Percentiles rank a stretch among this genome's conserved stretches.
Evolutionary conservation across 2,888 invertebrate species (phyloP).

Genomic region (Plagodis dolabraria): DNA sequence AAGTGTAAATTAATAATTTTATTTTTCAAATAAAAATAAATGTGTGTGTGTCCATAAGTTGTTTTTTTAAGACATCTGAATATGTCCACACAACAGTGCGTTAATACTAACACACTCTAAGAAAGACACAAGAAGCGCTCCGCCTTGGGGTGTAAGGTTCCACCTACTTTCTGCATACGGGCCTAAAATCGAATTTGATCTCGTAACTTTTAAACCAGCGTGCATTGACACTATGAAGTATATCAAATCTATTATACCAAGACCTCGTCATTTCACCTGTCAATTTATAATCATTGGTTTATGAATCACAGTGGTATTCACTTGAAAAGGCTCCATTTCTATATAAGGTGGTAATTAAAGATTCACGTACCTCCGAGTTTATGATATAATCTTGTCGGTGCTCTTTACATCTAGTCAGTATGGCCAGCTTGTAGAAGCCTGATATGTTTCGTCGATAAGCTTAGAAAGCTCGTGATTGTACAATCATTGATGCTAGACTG

Average conservation of each 20-base stretch:
- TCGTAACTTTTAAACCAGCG: no score
- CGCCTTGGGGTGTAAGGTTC: no score
- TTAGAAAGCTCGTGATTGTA: constrained; percentile 20
- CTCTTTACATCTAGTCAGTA: constrained; percentile 17
- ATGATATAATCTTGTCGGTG: constrained; percentile 29
- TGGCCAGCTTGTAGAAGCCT: constrained; percentile 15
- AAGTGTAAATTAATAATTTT: no score
- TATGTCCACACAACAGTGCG: no score
- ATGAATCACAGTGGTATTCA: constrained; percentile 16
- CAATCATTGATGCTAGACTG: constrained; percentile 5
- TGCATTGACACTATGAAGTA: background rate
- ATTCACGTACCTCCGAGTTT: constrained; percentile 25
- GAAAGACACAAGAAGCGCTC: no score
- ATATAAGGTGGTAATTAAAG: constrained; percentile 25
- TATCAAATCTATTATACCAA: background rate
- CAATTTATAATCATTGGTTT: constrained; percentile 2
- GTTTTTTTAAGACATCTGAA: no score
- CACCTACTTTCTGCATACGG: no score
- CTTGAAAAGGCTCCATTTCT: constrained; percentile 8
- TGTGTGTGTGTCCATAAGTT: no score
- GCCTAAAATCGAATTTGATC: no score
- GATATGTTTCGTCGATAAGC: constrained; percentile 22
- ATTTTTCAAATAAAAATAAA: no score
- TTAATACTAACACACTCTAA: no score
- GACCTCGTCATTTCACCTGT: constrained; percentile 1